Base-by-base conservation (phyloP, 2,113 vertebrate genomes). In the Silurus meridionalis region DNA sequence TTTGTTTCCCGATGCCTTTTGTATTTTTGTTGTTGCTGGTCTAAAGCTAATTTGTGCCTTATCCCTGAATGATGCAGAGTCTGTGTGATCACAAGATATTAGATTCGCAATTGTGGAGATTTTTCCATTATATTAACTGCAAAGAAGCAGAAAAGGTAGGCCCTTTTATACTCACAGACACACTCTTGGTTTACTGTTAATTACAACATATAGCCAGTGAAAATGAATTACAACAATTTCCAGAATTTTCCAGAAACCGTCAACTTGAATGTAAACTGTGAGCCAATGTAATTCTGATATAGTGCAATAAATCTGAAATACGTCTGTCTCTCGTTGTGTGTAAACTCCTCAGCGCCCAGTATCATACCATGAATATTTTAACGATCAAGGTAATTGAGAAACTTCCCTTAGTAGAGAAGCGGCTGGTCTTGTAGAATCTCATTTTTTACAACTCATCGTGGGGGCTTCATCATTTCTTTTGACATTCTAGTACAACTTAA, bases 401-500 rank as follows among this genome's bases (percentile, higher is more conserved):
- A 60, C 57, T 21, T 80, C 3, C 14, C 10, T 1, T 8, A 58
- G 17, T 61, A 21, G 28, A 21, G 78, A 5, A 37, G 4, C 4
- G 28, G 2, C 14, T 11, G 25, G 46, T 37, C 78, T 80, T 77
- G 11, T 25, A 5, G 25, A 79, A 28, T 8, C 53, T 28, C 17
- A 58, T 37, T 8, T 57, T 67, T 23, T n/a, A 46, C 7, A 52
- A 46, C 46, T 82, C 23, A 61, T 46, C 21, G 1, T n/a, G 55
- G 61, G 48, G 37, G 37, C 37, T 37, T 37, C 46, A 10, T 79
- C 5, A 72, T 52, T 60, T 64, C 23, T 66, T 7, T 55, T 17
- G 19, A 79, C 25, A 55, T 75, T 66, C 23, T 23, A 77, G 28
- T 25, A 23, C 21, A 66, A 14, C 21, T 82, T 92, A 80, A 61